These are phyloP conservation scores for Phacellophora camtschatica DNA, from an alignment of 30 jellyfish, hydroid and myxozoan species.

Conservation along the genomic window DNA sequence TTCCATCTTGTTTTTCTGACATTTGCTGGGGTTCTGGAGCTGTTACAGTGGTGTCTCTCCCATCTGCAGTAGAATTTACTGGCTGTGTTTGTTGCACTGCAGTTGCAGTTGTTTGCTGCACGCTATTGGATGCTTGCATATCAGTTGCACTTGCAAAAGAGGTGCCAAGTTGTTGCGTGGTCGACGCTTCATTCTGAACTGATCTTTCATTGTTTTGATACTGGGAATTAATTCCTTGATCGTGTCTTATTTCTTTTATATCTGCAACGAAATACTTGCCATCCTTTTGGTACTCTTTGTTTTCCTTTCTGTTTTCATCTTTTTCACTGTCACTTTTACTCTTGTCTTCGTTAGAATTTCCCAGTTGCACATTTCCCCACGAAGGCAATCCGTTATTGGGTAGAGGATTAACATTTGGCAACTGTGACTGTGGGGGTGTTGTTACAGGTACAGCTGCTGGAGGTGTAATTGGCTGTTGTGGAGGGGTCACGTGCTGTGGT, in stretches of 20 bases:
- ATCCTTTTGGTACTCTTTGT: not conserved
- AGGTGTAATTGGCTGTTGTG: slow-evolving; percentile 38
- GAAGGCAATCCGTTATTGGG: slow-evolving; percentile 12
- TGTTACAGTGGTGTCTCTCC: too few species aligned
- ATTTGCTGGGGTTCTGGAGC: too few species aligned
- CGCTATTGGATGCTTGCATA: not conserved
- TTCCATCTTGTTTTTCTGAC: too few species aligned
- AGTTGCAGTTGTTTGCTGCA: too few species aligned
- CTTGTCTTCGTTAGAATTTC: not conserved
- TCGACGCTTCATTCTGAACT: not conserved
- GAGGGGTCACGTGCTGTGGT: slow-evolving; percentile 18
- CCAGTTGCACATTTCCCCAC: slow-evolving; percentile 38
- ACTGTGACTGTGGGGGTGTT: slow-evolving; percentile 55
- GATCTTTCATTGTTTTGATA: not conserved
- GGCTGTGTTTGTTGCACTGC: too few species aligned
- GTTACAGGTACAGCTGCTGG: slow-evolving; percentile 50
- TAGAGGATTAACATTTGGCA: slow-evolving; percentile 28
- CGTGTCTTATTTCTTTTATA: slow-evolving; percentile 12
- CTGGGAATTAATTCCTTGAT: not conserved
- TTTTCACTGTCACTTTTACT: slow-evolving; percentile 1
- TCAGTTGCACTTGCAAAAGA: not conserved
- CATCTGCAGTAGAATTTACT: too few species aligned
- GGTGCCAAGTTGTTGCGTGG: not conserved
- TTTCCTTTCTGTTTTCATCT: not conserved
- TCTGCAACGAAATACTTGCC: slow-evolving; percentile 32